Evolutionary conservation across 2,888 invertebrate species (phyloP).

Genomic region (Polymixis lichenea): DNA sequence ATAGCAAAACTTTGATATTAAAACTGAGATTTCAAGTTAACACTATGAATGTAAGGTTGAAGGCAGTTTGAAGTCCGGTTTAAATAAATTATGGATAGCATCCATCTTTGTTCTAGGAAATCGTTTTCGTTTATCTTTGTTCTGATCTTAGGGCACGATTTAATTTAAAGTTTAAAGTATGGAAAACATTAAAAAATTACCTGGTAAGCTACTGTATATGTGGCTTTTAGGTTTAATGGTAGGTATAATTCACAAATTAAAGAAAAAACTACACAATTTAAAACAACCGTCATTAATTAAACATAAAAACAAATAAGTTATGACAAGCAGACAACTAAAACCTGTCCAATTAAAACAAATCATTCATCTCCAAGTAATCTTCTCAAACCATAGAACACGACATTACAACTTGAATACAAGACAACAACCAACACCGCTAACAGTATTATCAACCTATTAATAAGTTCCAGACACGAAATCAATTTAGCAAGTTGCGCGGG

Average conservation of each 20-base stretch:
- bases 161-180: too few species aligned
- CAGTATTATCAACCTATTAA: constrained; percentile 65
- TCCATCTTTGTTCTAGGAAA: background rate
- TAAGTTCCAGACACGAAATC: constrained; percentile 68
- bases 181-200: too few species aligned
- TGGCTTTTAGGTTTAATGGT: too few species aligned
- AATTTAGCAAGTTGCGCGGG: constrained; percentile 66
- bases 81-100: constrained; percentile 45
- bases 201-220: too few species aligned
- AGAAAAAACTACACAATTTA: too few species aligned
- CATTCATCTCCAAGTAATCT: constrained; percentile 27
- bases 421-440: constrained; percentile 46
- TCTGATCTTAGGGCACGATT: too few species aligned
- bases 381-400: constrained; percentile 40
- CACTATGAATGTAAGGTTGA: constrained; percentile 57
- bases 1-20: constrained; percentile 71
- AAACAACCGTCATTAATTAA: too few species aligned
- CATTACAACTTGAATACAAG: constrained; percentile 51
- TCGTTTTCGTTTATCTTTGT: too few species aligned
- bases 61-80: constrained; percentile 20
- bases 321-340: background rate
- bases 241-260: too few species aligned
- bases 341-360: constrained; percentile 6
- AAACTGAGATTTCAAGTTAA: constrained; percentile 68
- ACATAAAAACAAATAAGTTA: too few species aligned